Percentiles rank a stretch among this genome's conserved stretches.
These are phyloP conservation scores for Ateles fusciceps DNA, from an alignment of 2,797 vertebrate species.

Conservation along the genomic window DNA sequence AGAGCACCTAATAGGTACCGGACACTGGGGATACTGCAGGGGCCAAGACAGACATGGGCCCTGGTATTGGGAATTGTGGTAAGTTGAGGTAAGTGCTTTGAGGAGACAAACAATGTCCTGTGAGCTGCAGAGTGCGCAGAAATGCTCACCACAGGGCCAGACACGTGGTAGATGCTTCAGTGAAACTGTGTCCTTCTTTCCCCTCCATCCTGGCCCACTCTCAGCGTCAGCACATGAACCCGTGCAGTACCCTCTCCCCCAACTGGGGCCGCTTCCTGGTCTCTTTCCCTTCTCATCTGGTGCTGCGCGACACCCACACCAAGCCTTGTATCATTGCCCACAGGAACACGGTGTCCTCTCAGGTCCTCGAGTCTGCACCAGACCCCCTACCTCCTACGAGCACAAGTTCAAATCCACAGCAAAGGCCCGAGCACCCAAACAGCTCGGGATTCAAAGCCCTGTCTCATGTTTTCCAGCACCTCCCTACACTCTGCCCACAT, in stretches of 20 bases:
- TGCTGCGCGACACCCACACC: not conserved
- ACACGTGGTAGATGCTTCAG: not conserved
- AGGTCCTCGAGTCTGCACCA: accelerated
- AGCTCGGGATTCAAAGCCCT: not conserved
- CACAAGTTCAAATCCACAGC: not conserved
- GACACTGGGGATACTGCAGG: accelerated
- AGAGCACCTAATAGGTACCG: not conserved
- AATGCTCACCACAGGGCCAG: not conserved
- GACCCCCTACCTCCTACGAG: not conserved
- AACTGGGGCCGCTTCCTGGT: not conserved
- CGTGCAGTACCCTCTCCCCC: not conserved
- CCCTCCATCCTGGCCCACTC: not conserved
- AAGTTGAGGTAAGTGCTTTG: not conserved
- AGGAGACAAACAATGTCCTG: not conserved
- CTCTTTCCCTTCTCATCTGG: not conserved
- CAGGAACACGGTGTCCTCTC: not conserved
- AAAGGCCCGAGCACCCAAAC: too few relatives aligned
- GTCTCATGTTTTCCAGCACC: not conserved
- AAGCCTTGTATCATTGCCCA: not conserved
- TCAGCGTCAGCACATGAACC: not conserved
- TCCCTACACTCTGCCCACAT: not conserved
- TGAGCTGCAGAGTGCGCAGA: not conserved
- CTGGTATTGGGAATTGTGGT: not conserved
- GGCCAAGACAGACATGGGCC: accelerated
- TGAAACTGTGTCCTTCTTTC: not conserved